Base-by-base conservation (phyloP, 2,797 vertebrate genomes). In the Epinephelus malabaricus region DNA sequence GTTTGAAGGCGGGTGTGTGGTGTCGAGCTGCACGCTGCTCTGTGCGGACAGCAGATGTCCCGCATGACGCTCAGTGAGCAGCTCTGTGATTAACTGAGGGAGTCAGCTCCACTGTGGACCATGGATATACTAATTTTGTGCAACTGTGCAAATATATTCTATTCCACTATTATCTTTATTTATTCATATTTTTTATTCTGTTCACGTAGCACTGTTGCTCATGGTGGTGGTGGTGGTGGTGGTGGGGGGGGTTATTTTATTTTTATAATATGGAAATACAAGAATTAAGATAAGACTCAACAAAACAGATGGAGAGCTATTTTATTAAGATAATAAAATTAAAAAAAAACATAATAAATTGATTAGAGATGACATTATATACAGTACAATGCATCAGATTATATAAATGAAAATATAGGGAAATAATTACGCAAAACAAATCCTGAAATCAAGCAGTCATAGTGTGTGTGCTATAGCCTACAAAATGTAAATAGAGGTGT, bases 41-140 rank as follows among this genome's bases (percentile, higher is more conserved):
- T 51, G 69, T 54, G 88, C 77, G 18, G 61, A 76, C 83, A 85
- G 81, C 86, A 88, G 90, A 85, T 69, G 89, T 90, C 90, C 90
- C 50, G 81, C 83, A 67, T 30, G 79, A 83, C n/a, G 69, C 83
- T 71, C 72, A 75, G 54, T 5, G 78, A 79, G 81, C 79, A 58
- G 73, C 66, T 59, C 74, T 46, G 51, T 30, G 58, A 66, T 59
- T 18, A 3, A 54, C 64, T 38, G 61, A 8, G 46, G 54, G 7
- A 63, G 34, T 49, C 70, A 51, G 51, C 4, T 6, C 27, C 11
- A 51, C 2, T 0, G 5, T n/a, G 40, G 55, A 71, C 11, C 50
- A 47, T 27, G 56, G 21, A 12, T 5, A 38, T 14, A 14, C 14
- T 10, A 43, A 12, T 11, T 10, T 43, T 43, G 40, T 43, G 9